These are phyloP conservation scores for Choloepus didactylus DNA, from an alignment of 2,797 vertebrate species.

Conservation along the genomic window DNA sequence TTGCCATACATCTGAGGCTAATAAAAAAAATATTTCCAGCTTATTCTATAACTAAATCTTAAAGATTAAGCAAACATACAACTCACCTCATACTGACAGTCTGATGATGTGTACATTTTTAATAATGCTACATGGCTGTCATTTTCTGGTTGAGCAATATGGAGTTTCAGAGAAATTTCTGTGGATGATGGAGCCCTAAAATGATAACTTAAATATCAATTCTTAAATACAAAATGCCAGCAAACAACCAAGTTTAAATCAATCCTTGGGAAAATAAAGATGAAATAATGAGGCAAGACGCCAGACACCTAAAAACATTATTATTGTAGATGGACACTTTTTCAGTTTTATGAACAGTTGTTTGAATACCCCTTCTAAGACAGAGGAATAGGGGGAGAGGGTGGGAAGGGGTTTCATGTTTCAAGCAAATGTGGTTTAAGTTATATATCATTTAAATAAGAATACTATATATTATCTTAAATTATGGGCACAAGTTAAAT, in stretches of 20 bases:
- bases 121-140: slow-evolving; percentile 89
- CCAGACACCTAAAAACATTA: background rate
- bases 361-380: background rate
- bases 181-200: slow-evolving; percentile 92
- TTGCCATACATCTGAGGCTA: background rate
- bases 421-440: slow-evolving; percentile 2
- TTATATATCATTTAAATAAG: slow-evolving; percentile 2
- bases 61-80: slow-evolving; percentile 28
- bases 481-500: background rate
- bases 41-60: slow-evolving; percentile 40
- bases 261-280: background rate
- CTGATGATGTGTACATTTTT: slow-evolving; percentile 95
- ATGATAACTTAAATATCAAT: slow-evolving; percentile 66
- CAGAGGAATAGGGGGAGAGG: background rate
- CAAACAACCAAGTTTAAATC: background rate
- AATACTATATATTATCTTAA: background rate
- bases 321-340: background rate
- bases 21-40: background rate
- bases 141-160: slow-evolving; percentile 92
- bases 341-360: background rate
- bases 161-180: slow-evolving; percentile 95
- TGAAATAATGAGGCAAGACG: background rate
- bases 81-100: slow-evolving; percentile 97
- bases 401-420: background rate
- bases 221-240: slow-evolving; percentile 17